Conservation (phyloP, 2,888 invertebrate species). For the Drosophila greeni region DNA sequence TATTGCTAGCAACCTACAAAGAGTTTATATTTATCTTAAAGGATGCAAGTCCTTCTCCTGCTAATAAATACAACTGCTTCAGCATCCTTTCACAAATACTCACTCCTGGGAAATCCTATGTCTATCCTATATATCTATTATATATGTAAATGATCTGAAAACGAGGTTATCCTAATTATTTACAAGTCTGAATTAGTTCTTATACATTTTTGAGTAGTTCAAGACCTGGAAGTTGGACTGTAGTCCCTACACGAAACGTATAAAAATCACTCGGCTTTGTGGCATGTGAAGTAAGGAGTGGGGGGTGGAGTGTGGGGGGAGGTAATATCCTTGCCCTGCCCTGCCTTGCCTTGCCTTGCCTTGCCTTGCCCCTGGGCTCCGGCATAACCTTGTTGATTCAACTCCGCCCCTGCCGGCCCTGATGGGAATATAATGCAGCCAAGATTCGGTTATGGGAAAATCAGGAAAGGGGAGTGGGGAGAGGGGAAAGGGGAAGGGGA, state of each 20-base stretch:
- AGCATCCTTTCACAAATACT: not conserved
- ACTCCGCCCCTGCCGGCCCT: slow-evolving; percentile 30
- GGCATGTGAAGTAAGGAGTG: not conserved
- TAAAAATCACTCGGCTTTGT: slow-evolving; percentile 3
- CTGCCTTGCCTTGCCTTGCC: slow-evolving; percentile 18
- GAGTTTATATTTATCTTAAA: not conserved
- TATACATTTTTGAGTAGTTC: not conserved
- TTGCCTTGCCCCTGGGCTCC: slow-evolving; percentile 30
- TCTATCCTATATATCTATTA: not conserved
- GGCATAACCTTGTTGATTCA: slow-evolving; percentile 39
- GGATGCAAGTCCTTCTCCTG: not conserved
- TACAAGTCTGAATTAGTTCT: no score
- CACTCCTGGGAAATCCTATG: not conserved
- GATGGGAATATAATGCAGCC: slow-evolving; percentile 42
- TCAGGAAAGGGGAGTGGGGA: not conserved
- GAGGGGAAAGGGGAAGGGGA: not conserved
- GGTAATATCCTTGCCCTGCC: slow-evolving; percentile 14
- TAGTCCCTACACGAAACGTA: not conserved
- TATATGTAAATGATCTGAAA: no score
- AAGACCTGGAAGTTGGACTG: not conserved
- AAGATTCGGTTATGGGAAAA: slow-evolving; percentile 24
- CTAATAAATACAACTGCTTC: not conserved
- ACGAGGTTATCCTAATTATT: not conserved
- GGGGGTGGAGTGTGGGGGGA: not conserved
- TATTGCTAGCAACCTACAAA: not conserved